Percentiles rank a stretch among this genome's conserved stretches.
Evolutionary conservation across 2,113 vertebrate species (phyloP).

Genomic region (Melanocharis versteri): DNA sequence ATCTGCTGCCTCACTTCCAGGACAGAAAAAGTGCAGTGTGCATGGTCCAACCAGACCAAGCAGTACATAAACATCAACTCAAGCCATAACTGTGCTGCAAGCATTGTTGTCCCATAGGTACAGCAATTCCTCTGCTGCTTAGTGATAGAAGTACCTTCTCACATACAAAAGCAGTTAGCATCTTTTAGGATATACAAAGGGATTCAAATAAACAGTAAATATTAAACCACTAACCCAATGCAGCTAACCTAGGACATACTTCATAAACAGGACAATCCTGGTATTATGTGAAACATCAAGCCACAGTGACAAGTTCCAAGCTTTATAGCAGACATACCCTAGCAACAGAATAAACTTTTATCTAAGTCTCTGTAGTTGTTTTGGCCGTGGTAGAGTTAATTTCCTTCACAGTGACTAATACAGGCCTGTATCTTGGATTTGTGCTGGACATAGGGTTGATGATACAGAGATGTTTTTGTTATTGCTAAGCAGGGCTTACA

Average conservation of each 20-base stretch:
- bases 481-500: background rate
- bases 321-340: background rate
- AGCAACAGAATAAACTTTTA: background rate
- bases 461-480: background rate
- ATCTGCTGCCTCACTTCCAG: background rate
- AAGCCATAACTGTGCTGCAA: background rate
- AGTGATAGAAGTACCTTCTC: background rate
- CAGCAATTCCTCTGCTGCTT: background rate
- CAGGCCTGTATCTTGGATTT: accelerated
- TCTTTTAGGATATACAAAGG: background rate
- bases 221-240: background rate
- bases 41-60: background rate
- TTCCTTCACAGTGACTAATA: background rate
- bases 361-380: background rate
- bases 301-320: background rate
- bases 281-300: background rate
- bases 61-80: background rate
- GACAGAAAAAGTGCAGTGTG: background rate
- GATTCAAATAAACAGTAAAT: background rate
- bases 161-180: background rate
- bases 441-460: background rate
- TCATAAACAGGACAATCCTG: background rate
- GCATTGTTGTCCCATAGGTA: background rate
- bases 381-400: background rate
- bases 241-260: background rate